Percentiles rank a stretch among this genome's conserved stretches.
Evolutionary conservation across 2,888 invertebrate genomes (phyloP).

Genomic region (Harmothoe impar): DNA sequence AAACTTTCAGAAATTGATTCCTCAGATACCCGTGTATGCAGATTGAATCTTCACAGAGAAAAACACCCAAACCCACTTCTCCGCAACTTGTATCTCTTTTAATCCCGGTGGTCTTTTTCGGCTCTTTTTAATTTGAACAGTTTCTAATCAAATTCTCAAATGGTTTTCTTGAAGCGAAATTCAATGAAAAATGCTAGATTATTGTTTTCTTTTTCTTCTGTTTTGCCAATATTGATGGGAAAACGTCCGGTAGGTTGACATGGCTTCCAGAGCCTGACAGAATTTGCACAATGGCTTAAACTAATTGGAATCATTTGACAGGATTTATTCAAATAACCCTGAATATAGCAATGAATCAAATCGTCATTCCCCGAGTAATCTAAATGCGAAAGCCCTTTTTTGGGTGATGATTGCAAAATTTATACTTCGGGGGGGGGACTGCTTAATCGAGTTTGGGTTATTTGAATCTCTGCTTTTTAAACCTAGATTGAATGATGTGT

Average conservation of each 20-base stretch:
- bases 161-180: too few relatives aligned
- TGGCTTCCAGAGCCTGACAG: background rate
- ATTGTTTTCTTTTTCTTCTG: too few relatives aligned
- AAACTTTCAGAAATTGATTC: too few relatives aligned
- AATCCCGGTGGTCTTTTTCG: too few relatives aligned
- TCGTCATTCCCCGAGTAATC: background rate
- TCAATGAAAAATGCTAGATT: too few relatives aligned
- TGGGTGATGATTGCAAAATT: background rate
- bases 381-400: background rate
- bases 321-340: background rate
- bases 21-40: too few relatives aligned
- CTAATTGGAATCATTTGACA: slow-evolving; percentile 2
- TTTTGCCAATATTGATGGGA: background rate
- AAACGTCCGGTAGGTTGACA: background rate
- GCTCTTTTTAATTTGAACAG: too few relatives aligned
- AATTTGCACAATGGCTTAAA: background rate
- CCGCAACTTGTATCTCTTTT: too few relatives aligned
- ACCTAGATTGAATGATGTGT: too few relatives aligned
- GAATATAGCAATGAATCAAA: background rate
- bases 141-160: too few relatives aligned
- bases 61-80: too few relatives aligned
- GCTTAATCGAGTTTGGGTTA: background rate
- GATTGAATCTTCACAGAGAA: too few relatives aligned
- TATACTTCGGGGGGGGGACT: background rate
- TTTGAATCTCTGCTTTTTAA: background rate